These are phyloP conservation scores for Harpalus rufipes DNA, from an alignment of 2,888 invertebrate species.

Conservation along the genomic window DNA sequence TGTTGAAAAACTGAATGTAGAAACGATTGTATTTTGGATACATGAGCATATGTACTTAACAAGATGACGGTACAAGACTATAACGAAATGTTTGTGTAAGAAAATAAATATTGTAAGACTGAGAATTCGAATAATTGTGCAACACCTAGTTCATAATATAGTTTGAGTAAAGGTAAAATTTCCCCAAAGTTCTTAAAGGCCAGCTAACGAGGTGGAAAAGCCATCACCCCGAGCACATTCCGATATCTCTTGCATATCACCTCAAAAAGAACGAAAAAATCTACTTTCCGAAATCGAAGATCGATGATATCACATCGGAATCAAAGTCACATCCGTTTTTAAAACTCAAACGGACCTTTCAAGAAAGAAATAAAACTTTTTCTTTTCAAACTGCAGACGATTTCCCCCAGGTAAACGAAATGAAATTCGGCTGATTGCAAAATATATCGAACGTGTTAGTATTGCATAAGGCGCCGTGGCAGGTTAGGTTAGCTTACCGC, in stretches of 20 bases:
- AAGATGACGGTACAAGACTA: too few relatives aligned
- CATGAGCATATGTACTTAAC: too few relatives aligned
- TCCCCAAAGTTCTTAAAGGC: neutral
- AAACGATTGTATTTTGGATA: too few relatives aligned
- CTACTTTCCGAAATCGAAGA: slow-evolving; percentile 52
- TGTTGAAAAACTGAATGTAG: too few relatives aligned
- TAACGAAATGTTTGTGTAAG: too few relatives aligned
- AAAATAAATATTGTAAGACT: too few relatives aligned
- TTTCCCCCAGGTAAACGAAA: slow-evolving; percentile 62
- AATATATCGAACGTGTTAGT: slow-evolving; percentile 67
- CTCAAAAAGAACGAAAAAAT: slow-evolving; percentile 41
- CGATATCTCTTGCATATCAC: slow-evolving; percentile 46
- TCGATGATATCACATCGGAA: slow-evolving; percentile 60
- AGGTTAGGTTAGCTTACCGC: slow-evolving; percentile 57
- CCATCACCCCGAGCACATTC: slow-evolving; percentile 15
- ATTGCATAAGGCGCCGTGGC: slow-evolving; percentile 64
- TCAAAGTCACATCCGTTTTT: slow-evolving; percentile 63
- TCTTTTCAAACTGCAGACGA: slow-evolving; percentile 59
- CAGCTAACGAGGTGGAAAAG: slow-evolving; percentile 41
- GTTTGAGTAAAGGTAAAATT: neutral
- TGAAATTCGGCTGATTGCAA: slow-evolving; percentile 63
- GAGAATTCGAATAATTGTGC: too few relatives aligned
- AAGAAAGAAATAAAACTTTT: slow-evolving; percentile 60
- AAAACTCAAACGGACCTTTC: slow-evolving; percentile 61
- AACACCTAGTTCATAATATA: too few relatives aligned